phyloP scores from a whole-genome alignment of 1,140 invertebrate species.

The Diachasma alloeum region DNA sequence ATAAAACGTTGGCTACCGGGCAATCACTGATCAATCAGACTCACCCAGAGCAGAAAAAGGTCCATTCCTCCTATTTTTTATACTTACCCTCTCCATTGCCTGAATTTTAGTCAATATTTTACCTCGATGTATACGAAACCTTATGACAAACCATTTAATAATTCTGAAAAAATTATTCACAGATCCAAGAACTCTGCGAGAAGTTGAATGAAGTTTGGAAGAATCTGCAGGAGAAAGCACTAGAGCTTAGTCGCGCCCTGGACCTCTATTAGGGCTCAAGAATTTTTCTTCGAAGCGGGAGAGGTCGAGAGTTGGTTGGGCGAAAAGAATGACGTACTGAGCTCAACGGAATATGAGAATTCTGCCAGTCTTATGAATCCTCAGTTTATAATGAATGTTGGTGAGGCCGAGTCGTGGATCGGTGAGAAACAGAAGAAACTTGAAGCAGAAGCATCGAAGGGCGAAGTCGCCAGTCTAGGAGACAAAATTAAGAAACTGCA shows the following conservation, averaged over 20 bases:
- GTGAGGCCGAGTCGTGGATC: slow-evolving; percentile 91
- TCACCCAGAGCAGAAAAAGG: slow-evolving; percentile 81
- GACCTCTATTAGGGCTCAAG: slow-evolving; percentile 86
- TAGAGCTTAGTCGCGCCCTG: slow-evolving; percentile 77
- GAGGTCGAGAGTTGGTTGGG: slow-evolving; percentile 94
- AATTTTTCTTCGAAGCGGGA: slow-evolving; percentile 88
- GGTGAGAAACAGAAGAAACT: slow-evolving; percentile 92
- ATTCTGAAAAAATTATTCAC: slow-evolving; percentile 5
- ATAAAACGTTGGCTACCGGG: slow-evolving; percentile 80
- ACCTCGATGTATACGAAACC: too few relatives aligned
- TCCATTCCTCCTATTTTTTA: slow-evolving; percentile 49
- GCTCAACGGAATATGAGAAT: slow-evolving; percentile 85
- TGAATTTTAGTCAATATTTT: too few relatives aligned
- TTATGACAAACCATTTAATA: too few relatives aligned
- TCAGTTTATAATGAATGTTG: slow-evolving; percentile 90
- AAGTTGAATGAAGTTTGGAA: slow-evolving; percentile 74
- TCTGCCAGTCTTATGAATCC: slow-evolving; percentile 85
- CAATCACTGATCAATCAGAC: slow-evolving; percentile 74
- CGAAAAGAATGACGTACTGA: slow-evolving; percentile 84
- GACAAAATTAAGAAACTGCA: slow-evolving; percentile 96
- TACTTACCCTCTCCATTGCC: too few relatives aligned
- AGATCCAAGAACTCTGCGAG: slow-evolving; percentile 74
- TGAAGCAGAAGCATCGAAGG: slow-evolving; percentile 75
- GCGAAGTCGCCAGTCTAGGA: slow-evolving; percentile 79
- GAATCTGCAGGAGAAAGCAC: slow-evolving; percentile 74